Conservation (phyloP, 2,888 invertebrate genomes). For the Parascotia fuliginaria region DNA sequence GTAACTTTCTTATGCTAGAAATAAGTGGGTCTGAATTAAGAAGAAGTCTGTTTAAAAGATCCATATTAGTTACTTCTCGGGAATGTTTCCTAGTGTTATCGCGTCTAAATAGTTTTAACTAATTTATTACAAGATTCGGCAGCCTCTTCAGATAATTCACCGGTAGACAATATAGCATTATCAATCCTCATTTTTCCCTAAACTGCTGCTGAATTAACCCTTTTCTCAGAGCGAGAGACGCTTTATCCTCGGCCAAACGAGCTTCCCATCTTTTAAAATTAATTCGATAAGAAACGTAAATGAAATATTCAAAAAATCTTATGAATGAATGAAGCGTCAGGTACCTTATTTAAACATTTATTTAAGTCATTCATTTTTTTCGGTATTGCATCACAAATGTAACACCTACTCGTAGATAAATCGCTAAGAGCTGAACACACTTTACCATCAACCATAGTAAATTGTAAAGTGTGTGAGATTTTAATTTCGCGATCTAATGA, state of each 20-base stretch:
- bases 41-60: slow-evolving; percentile 7
- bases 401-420: slow-evolving; percentile 6
- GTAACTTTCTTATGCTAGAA: slow-evolving; percentile 1
- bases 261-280: slow-evolving; percentile 9
- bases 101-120: slow-evolving; percentile 9
- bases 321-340: slow-evolving; percentile 13
- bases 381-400: slow-evolving; percentile 13
- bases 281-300: slow-evolving; percentile 8
- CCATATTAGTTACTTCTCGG: not conserved
- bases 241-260: not conserved
- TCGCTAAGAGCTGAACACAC: slow-evolving; percentile 11
- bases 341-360: slow-evolving; percentile 5
- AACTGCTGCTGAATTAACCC: slow-evolving; percentile 5
- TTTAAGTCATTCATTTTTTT: slow-evolving; percentile 13
- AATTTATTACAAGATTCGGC: slow-evolving; percentile 14
- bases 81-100: slow-evolving; percentile 5
- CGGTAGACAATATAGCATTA: slow-evolving; percentile 4
- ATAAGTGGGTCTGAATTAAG: slow-evolving; percentile 5
- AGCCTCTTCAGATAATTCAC: slow-evolving; percentile 10
- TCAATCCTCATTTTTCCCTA: slow-evolving; percentile 9
- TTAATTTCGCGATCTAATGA: slow-evolving; percentile 6
- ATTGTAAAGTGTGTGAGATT: slow-evolving; percentile 9
- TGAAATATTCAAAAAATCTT: slow-evolving; percentile 8
- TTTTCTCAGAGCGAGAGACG: slow-evolving; percentile 3
- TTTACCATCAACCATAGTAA: slow-evolving; percentile 18